These are phyloP conservation scores for Isotomurus palustris DNA, from an alignment of 2,888 invertebrate species.

Conservation along the genomic window DNA sequence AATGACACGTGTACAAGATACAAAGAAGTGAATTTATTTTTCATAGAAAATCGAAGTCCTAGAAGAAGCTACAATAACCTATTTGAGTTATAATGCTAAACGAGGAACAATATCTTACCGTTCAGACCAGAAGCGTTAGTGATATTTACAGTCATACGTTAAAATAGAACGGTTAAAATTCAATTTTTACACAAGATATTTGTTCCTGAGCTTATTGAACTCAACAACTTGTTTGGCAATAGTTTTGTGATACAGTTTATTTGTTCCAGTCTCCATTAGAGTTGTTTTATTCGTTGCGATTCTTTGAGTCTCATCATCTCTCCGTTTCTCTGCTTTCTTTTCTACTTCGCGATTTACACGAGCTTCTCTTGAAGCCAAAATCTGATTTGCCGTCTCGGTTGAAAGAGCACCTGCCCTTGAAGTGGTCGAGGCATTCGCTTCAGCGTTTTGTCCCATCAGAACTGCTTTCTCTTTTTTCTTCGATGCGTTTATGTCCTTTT, in stretches of 20 bases:
- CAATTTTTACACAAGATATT: slow-evolving; percentile 21
- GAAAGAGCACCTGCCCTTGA: slow-evolving; percentile 24
- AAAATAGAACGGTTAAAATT: too few relatives aligned
- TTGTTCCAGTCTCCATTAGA: slow-evolving; percentile 11
- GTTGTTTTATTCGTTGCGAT: slow-evolving; percentile 20
- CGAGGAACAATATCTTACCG: too few relatives aligned
- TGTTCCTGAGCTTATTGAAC: slow-evolving; percentile 23
- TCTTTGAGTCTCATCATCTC: slow-evolving; percentile 19
- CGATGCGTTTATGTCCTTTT: slow-evolving; percentile 15
- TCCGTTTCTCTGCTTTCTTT: slow-evolving; percentile 28
- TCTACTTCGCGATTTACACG: slow-evolving; percentile 33
- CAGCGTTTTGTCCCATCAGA: slow-evolving; percentile 21
- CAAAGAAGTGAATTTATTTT: too few relatives aligned
- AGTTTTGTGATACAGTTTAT: slow-evolving; percentile 29
- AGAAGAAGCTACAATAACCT: too few relatives aligned
- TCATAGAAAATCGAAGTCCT: too few relatives aligned
- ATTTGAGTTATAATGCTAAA: too few relatives aligned
- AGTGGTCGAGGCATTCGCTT: slow-evolving; percentile 28
- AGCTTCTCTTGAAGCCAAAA: slow-evolving; percentile 31
- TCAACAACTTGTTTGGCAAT: slow-evolving; percentile 26
- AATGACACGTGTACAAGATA: too few relatives aligned
- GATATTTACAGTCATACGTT: too few relatives aligned
- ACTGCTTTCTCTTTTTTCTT: slow-evolving; percentile 26
- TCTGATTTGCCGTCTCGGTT: slow-evolving; percentile 30
- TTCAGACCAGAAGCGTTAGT: too few relatives aligned